Percentiles rank a stretch among this genome's conserved stretches.
Conservation (phyloP, 2,797 vertebrate species). For the Heliangelus exortis region DNA sequence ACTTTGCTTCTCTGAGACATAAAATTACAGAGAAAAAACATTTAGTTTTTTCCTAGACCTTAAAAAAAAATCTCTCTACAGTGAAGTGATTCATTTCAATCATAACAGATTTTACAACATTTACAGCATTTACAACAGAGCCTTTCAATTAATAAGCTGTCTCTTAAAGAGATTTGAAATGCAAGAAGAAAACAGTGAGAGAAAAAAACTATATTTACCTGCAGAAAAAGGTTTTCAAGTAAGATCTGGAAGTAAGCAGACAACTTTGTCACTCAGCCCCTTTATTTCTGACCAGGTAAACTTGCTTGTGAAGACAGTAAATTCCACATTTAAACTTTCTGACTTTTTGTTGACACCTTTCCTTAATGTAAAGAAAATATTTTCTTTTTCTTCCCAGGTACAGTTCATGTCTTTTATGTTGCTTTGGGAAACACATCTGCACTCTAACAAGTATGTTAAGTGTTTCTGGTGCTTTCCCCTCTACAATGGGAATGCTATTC, state of each 20-base stretch:
- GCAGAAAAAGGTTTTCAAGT: not conserved
- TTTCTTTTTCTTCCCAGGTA: rapidly evolving
- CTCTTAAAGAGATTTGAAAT: not conserved
- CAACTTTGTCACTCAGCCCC: not conserved
- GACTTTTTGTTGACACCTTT: not conserved
- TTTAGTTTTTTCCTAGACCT: not conserved
- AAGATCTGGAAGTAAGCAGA: not conserved
- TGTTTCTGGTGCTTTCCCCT: not conserved
- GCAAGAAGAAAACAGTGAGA: not conserved
- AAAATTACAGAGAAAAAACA: slow-evolving; percentile 66
- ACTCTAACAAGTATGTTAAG: not conserved
- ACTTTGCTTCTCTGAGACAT: slow-evolving; percentile 84
- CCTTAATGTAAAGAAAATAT: not conserved
- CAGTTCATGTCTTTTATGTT: not conserved
- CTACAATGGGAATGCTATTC: not conserved
- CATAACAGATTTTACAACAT: too few relatives aligned
- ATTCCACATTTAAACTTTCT: not conserved
- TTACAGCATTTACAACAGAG: not conserved
- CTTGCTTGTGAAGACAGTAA: not conserved
- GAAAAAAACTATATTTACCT: not conserved
- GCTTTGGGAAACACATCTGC: not conserved
- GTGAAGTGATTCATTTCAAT: not conserved
- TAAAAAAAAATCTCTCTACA: not conserved
- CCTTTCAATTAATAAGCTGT: not conserved
- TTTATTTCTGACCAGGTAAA: not conserved